These are phyloP conservation scores for Dolichomitus sp. DNA, from an alignment of 2,888 invertebrate genomes.

Conservation along the genomic window DNA sequence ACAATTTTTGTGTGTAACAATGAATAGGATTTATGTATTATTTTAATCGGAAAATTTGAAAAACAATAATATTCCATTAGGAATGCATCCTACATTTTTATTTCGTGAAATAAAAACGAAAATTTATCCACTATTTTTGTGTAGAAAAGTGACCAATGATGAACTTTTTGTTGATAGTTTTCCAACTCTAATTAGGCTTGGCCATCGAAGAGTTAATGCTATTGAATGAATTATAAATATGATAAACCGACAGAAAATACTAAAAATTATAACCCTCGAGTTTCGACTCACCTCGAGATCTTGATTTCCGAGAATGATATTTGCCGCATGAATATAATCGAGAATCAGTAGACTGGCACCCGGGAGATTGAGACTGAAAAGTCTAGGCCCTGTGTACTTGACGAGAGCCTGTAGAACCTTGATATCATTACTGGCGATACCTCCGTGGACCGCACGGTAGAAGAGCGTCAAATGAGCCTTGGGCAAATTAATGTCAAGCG, in stretches of 20 bases:
- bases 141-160: too few species aligned
- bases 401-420: slow-evolving; percentile 83
- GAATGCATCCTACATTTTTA: too few species aligned
- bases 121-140: not conserved
- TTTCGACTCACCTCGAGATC: slow-evolving; percentile 88
- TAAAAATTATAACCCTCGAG: too few species aligned
- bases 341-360: slow-evolving; percentile 95
- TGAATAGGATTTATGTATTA: too few species aligned
- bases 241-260: too few species aligned
- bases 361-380: slow-evolving; percentile 95
- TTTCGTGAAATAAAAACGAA: not conserved
- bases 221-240: too few species aligned
- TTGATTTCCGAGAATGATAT: slow-evolving; percentile 93
- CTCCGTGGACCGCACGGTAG: slow-evolving; percentile 93
- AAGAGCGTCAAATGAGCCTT: slow-evolving; percentile 91
- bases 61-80: too few species aligned
- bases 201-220: too few species aligned
- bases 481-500: slow-evolving; percentile 90
- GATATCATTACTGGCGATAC: slow-evolving; percentile 87
- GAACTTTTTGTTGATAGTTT: too few species aligned
- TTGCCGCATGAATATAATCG: slow-evolving; percentile 97
- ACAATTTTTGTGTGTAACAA: not conserved
- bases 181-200: too few species aligned
- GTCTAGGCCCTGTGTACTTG: slow-evolving; percentile 91
- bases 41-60: too few species aligned